Evolutionary conservation across 2,888 invertebrate genomes (phyloP), one percentile per base, ranked within the genome.

Genomic region (Caenorhabditis afra): DNA sequence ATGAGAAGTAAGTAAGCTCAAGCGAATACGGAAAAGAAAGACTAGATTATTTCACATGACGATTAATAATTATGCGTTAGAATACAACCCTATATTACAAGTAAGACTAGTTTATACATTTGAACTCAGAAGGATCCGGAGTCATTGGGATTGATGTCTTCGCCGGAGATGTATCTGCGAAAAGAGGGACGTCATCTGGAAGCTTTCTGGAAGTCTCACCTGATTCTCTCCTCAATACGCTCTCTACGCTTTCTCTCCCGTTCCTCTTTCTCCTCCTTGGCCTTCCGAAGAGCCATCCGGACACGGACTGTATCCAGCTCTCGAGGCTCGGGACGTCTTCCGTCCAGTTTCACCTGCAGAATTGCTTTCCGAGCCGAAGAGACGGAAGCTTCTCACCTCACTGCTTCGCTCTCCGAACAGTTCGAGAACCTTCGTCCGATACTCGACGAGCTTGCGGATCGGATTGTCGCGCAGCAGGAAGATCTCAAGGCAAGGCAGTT

Each of bases 261-360:
- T 49, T 81, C 71, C 64, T 81, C 80, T 53, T 83, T 85, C 53
- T 85, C 85, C 29, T 94, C 94, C 84, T 93, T 94, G 0, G 94
- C 94, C 55, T 94, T 93, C 86, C 94, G 93, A 79, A 97, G 92
- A n/a, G 97, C 97, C 90, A 95, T 94, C 79, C 96, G 91, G 44
- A 97, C 94, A 45, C 95, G 94, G 0, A 96, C 96, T 2, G 95
- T 96, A 89, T 97, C 97, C 85, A 96, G 91, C 91, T 97, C 97
- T 85, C 94, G 94, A 88, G 94, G 94, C 12, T 95, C 94, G 0
- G 96, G 94, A 83, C 93, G 94, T 89, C 95, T 94, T 90, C 95
- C 95, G 90, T 98, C 97, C 76, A 97, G 91, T 88, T 94, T 94
- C 44, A 97, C 85, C 91, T 91, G 67, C 8, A 67, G 39, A 39